phyloP scores from a whole-genome alignment of 2,797 vertebrate species.

The Esox masquinongy region DNA sequence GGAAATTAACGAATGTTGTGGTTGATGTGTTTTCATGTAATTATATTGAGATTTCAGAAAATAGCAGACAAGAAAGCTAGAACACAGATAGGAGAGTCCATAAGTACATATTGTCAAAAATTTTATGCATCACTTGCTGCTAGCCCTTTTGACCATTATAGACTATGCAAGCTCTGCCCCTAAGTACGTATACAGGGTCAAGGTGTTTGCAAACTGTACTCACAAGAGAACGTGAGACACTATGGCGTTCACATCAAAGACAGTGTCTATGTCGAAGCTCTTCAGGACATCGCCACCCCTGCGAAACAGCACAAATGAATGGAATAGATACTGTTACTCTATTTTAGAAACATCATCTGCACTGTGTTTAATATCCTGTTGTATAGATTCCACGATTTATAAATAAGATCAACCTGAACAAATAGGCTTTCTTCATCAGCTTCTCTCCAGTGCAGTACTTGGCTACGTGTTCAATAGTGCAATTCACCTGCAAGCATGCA shows the following conservation, averaged over 20 bases:
- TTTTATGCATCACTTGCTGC: neutral
- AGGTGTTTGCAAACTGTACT: constrained; percentile 61
- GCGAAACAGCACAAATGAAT: neutral
- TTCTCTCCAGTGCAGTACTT: constrained; percentile 82
- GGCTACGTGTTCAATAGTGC: constrained; percentile 72
- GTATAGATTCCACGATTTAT: neutral
- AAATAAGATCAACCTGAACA: constrained; percentile 83
- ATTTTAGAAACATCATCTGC: too few relatives aligned
- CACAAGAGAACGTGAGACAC: constrained; percentile 92
- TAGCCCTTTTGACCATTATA: neutral
- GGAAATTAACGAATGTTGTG: too few relatives aligned
- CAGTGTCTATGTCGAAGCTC: constrained; percentile 84
- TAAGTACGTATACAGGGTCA: neutral
- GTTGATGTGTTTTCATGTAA: too few relatives aligned
- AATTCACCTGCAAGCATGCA: constrained; percentile 80
- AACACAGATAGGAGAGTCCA: neutral
- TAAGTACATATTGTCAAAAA: neutral
- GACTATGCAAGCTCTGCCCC: neutral
- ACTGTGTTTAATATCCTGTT: neutral
- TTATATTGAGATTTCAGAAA: too few relatives aligned
- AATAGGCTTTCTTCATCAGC: constrained; percentile 77
- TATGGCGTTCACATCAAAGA: constrained; percentile 89
- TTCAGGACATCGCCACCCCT: constrained; percentile 83
- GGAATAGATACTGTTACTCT: neutral
- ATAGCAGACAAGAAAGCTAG: too few relatives aligned